Evolutionary conservation across 37 sponge, comb jelly and placozoan genomes (phyloP).

Genomic region (Axinella damicornis): DNA sequence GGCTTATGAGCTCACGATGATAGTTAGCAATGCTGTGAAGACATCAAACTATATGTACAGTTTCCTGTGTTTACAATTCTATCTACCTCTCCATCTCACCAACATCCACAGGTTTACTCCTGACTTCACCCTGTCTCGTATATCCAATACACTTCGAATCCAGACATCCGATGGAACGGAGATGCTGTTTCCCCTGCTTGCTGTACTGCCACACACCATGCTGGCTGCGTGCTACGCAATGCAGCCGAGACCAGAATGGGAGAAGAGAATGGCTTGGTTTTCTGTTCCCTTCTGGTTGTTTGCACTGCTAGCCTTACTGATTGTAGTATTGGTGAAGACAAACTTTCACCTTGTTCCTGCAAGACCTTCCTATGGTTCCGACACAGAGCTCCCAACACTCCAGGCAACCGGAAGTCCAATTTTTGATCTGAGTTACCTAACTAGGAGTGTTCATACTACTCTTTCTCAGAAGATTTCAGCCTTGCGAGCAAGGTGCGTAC

Average conservation of each 20-base stretch:
- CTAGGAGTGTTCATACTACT: constrained; percentile 1
- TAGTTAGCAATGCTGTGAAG: too few relatives aligned
- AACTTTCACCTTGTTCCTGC: constrained; percentile 1
- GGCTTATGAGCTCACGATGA: not conserved
- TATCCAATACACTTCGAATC: constrained; percentile 54
- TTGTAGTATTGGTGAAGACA: constrained; percentile 44
- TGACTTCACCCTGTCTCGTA: constrained; percentile 82
- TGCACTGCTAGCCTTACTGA: constrained; percentile 28
- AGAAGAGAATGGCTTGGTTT: constrained; percentile 42
- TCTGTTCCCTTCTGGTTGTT: constrained; percentile 44
- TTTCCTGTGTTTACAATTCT: too few relatives aligned
- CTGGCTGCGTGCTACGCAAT: constrained; percentile 64
- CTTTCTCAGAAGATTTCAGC: not conserved
- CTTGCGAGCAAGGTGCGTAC: not conserved
- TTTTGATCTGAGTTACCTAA: constrained; percentile 46
- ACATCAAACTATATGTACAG: too few relatives aligned
- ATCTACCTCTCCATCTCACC: too few relatives aligned
- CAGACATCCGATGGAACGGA: constrained; percentile 45
- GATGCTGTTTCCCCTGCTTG: constrained; percentile 66
- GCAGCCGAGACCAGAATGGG: constrained; percentile 74
- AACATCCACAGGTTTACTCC: constrained; percentile 65
- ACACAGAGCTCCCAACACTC: not conserved
- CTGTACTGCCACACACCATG: constrained; percentile 80
- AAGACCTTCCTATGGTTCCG: not conserved
- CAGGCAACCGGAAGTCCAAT: constrained; percentile 60